These are phyloP conservation scores for Drosophila repletoides DNA, from an alignment of 1,140 invertebrate species.

Conservation along the genomic window DNA sequence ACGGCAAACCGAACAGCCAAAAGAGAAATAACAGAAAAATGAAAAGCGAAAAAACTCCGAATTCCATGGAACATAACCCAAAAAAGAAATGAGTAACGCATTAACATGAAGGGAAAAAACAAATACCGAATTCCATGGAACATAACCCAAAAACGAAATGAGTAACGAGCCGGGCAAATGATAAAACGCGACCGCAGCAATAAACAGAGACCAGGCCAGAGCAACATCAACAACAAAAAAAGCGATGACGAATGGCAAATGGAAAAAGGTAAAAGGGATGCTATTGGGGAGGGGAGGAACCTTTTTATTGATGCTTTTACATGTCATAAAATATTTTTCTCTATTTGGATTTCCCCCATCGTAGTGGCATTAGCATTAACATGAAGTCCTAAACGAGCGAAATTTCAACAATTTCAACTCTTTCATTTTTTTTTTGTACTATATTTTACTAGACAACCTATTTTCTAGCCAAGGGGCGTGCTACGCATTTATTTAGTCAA, in stretches of 20 bases:
- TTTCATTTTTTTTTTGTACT: slow-evolving; percentile 14
- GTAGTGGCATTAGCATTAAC: slow-evolving; percentile 56
- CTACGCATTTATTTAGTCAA: slow-evolving; percentile 39
- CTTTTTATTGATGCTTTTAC: slow-evolving; percentile 80
- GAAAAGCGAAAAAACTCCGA: no score
- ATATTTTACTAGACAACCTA: background rate
- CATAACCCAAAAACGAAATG: slow-evolving; percentile 48
- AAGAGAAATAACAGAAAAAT: slow-evolving; percentile 24
- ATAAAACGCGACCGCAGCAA: slow-evolving; percentile 60
- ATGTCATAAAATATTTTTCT: slow-evolving; percentile 77
- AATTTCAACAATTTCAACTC: slow-evolving; percentile 70
- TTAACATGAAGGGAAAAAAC: no score
- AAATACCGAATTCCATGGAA: slow-evolving; percentile 27
- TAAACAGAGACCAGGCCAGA: slow-evolving; percentile 51
- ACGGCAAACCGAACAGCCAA: slow-evolving; percentile 49
- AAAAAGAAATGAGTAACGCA: no score
- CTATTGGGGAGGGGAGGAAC: slow-evolving; percentile 20
- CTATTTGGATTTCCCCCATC: background rate
- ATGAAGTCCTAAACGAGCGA: slow-evolving; percentile 57
- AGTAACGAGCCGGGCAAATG: slow-evolving; percentile 58
- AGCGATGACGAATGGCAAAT: slow-evolving; percentile 11
- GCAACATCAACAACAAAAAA: slow-evolving; percentile 45
- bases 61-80: no score
- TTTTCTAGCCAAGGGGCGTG: background rate
- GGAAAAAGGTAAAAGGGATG: background rate